Evolutionary conservation across 2,797 vertebrate genomes (phyloP), one percentile per base, ranked within the genome.

Genomic region (Pseudochromis fuscus): DNA sequence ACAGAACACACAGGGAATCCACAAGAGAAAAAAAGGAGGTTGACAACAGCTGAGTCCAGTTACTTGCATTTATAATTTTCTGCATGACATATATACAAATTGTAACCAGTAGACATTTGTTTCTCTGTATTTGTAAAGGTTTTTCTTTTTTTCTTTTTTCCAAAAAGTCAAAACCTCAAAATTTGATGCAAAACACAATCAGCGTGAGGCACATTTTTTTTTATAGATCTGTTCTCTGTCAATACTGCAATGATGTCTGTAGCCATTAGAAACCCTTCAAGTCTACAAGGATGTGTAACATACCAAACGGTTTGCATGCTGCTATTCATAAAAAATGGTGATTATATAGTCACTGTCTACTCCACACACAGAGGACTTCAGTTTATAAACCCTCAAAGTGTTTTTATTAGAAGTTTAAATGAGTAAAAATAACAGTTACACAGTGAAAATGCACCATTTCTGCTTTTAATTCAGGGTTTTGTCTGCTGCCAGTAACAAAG

Each of bases 401-500:
- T 11, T 28, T 70, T 68, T 48, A 15, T 48, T 24, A 25, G 21
- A 25, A 7, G 5, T 13, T 49, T 12, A 23, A 40, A 51, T 51
- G 5, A 18, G 2, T n/a, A 38, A 23, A 21, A 62, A 15, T 10
- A 35, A 4, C 18, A 46, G 31, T 31, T 12, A 37, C 19, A 48
- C 4, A 19, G 30, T 19, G 44, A 58, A n/a, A 92, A 92, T 94
- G 90, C 90, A 92, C 81, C 85, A 88, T 93, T 92, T 94, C 61
- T 88, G 80, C 61, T 91, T 93, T 94, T 55, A 73, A 85, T 91
- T 94, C 87, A 84, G 88, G 33, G 7, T 3, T 91, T 90, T 94
- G 92, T 93, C 92, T 93, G 90, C 88, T 95, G 91, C 91, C 92
- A 94, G 94, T 94, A 94, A 94, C 94, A 93, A 93, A 89, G 93